A percentile compares a stretch with the other conserved stretches of the same genome.
Conservation (phyloP, 2,888 invertebrate species). For the Nezara viridula region DNA sequence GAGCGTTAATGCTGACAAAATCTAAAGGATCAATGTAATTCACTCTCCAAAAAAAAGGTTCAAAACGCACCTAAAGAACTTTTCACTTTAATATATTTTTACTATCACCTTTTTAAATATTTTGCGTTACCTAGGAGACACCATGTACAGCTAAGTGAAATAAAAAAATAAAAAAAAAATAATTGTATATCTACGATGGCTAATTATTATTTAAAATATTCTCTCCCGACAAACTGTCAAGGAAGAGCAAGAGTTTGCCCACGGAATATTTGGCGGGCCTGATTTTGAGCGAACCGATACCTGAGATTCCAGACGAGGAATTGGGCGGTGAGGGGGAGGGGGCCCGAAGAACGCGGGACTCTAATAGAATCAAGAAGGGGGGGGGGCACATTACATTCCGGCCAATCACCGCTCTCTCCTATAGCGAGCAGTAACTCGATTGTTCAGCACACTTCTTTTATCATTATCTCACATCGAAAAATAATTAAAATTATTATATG, state of each 20-base stretch:
- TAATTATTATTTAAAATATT: neutral
- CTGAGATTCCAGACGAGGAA: neutral
- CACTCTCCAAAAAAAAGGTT: too few species aligned
- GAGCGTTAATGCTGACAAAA: too few species aligned
- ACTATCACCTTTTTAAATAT: too few species aligned
- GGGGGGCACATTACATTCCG: neutral
- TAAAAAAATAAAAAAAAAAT: too few species aligned
- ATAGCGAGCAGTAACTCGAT: neutral
- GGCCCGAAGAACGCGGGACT: neutral
- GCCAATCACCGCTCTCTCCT: conserved; percentile 20
- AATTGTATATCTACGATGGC: too few species aligned
- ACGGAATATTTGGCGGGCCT: neutral
- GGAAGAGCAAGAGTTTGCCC: neutral
- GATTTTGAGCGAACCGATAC: conserved; percentile 9
- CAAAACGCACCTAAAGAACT: too few species aligned
- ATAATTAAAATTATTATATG: neutral
- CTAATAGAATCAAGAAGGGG: conserved; percentile 37
- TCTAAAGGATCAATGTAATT: too few species aligned
- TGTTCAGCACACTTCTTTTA: neutral
- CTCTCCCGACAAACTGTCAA: neutral
- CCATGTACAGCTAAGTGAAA: too few species aligned
- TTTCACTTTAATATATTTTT: too few species aligned
- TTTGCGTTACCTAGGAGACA: too few species aligned
- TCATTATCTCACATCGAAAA: neutral
- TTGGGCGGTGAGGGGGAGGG: neutral